phyloP scores from a whole-genome alignment of 1,140 invertebrate species.

The Samia ricini region DNA sequence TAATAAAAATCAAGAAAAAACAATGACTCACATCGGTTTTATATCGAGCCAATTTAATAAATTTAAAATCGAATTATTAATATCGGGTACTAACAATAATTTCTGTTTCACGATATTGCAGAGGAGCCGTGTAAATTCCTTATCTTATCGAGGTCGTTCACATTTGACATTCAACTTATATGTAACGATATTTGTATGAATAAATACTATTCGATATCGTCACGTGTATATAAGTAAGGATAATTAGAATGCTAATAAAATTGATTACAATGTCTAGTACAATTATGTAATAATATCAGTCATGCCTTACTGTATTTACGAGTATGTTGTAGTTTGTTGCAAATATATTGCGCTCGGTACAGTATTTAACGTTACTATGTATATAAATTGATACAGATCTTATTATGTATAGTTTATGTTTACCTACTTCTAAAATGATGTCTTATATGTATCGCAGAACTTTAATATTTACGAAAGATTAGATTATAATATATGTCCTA shows the following conservation, averaged over 20 bases:
- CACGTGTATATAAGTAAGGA: background rate
- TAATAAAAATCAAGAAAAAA: background rate
- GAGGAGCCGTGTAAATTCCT: constrained; percentile 27
- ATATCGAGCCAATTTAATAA: background rate
- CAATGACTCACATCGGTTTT: background rate
- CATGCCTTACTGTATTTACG: background rate
- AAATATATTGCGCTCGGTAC: background rate
- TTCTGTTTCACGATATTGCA: background rate
- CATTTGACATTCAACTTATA: constrained; percentile 65
- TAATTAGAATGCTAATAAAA: background rate
- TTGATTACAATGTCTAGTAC: background rate
- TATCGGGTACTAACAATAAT: background rate
- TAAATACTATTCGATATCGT: background rate
- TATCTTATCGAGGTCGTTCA: constrained; percentile 69
- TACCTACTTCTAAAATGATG: too few relatives aligned
- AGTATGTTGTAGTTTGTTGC: background rate
- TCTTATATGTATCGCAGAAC: too few relatives aligned
- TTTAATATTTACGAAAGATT: too few relatives aligned
- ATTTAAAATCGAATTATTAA: background rate
- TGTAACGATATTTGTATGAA: constrained; percentile 13
- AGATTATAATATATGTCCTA: too few relatives aligned
- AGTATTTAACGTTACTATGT: too few relatives aligned
- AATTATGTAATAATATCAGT: background rate
- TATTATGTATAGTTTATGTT: too few relatives aligned
- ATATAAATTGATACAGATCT: too few relatives aligned